Evolutionary conservation across 2,888 invertebrate species (phyloP).

Genomic region (Cotesia congregata): DNA sequence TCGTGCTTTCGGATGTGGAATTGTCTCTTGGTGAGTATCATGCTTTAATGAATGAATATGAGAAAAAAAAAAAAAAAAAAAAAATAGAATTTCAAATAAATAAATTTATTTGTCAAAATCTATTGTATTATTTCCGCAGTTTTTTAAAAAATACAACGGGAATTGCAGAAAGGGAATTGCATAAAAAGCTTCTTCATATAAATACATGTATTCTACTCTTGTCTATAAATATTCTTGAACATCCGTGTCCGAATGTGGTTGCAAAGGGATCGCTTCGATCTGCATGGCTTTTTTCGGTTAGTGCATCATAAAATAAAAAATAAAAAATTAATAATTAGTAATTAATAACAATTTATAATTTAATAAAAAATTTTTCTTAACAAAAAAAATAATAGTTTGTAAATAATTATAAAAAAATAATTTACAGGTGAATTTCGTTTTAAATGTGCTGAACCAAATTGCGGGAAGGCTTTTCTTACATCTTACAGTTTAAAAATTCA

Average conservation of each 20-base stretch:
- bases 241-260: conserved; percentile 47
- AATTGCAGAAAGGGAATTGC: conserved; percentile 43
- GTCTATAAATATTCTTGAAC: conserved; percentile 49
- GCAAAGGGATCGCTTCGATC: conserved; percentile 60
- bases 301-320: conserved; percentile 41
- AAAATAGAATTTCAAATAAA: not conserved
- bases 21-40: not conserved
- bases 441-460: conserved; percentile 88
- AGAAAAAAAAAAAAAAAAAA: not conserved
- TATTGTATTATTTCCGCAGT: conserved; percentile 45
- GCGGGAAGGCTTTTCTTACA: conserved; percentile 94
- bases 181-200: conserved; percentile 44
- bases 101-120: conserved; percentile 25
- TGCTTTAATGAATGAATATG: not conserved
- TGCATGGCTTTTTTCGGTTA: conserved; percentile 63
- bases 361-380: conserved; percentile 26
- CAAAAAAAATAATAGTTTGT: not conserved
- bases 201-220: conserved; percentile 38
- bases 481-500: conserved; percentile 96
- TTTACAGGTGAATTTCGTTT: conserved; percentile 92
- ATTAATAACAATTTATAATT: not conserved
- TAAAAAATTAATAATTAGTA: not conserved
- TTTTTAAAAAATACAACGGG: conserved; percentile 40
- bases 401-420: not conserved
- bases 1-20: not conserved